phyloP scores from a whole-genome alignment of 2,113 vertebrate genomes.

The Eretmochelys imbricata region DNA sequence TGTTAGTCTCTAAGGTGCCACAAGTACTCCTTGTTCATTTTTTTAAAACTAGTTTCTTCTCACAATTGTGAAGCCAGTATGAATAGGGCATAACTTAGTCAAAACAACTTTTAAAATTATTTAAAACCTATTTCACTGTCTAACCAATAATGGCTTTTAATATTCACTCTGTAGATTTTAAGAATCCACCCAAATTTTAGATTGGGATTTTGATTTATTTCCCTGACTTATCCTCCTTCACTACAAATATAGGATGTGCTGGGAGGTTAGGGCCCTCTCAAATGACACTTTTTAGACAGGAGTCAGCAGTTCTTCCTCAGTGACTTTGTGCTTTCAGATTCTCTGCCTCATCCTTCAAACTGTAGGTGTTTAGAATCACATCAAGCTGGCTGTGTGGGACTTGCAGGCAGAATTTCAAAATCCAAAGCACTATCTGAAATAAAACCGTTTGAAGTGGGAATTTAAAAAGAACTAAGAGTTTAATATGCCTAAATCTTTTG shows the following conservation, averaged over 20 bases:
- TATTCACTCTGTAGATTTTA: neutral
- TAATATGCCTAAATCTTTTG: neutral
- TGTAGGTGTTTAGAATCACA: neutral
- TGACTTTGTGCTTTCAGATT: neutral
- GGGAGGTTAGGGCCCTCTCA: neutral
- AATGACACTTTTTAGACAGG: neutral
- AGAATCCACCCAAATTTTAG: neutral
- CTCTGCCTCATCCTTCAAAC: neutral
- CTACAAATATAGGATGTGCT: neutral
- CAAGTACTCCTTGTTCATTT: too few species aligned
- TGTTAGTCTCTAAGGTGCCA: too few species aligned
- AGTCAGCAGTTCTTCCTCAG: fast-evolving
- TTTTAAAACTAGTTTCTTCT: neutral
- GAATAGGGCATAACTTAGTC: neutral
- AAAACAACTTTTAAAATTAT: neutral
- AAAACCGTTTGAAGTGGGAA: neutral
- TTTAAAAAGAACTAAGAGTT: neutral
- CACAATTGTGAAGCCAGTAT: fast-evolving
- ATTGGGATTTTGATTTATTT: neutral
- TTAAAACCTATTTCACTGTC: neutral
- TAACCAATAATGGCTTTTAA: fast-evolving
- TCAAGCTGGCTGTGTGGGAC: neutral
- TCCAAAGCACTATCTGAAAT: neutral
- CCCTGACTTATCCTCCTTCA: neutral
- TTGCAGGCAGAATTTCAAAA: neutral